Evolutionary conservation across 92 coral and sea anemone species (phyloP), one percentile per base, ranked within the genome.

Genomic region (Phenganax marumi): DNA sequence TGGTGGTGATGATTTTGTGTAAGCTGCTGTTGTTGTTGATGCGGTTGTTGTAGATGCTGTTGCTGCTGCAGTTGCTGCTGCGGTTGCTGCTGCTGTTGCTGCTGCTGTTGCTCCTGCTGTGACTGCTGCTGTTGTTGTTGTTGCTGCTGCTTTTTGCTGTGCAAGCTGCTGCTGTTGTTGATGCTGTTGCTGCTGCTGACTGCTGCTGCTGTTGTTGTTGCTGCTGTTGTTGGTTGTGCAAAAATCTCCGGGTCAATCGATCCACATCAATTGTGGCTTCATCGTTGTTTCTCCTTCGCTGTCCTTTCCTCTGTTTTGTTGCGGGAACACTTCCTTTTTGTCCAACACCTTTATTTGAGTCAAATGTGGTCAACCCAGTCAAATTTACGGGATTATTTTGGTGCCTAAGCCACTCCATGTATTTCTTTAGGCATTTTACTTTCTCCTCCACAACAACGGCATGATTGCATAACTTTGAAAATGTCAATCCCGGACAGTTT

Each of bases 361-460:
- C 80, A 54, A 11, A 61, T 9, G 88, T 85, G 16, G 56, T 81
- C 14, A 85, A 43, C 19, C 18, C 39, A 10, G 88, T 85, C 14
- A 78, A 61, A 62, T 85, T 85, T 11, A 79, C 24, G 9, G 60
- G 61, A 12, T 13, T n/a, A 5, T 11, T 53, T 12, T n/a, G n/a
- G 22, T 72, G 48, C 39, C 57, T 66, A 0, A 53, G 14, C 88
- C 85, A 85, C 5, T 53, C 63, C 22, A 79, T 13, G 53, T 68
- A 85, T 6, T 12, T 48, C n/a, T 68, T n/a, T 47, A 85, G 69
- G 39, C 48, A 12, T 6, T 49, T 26, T 3, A 52, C 8, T 57
- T 68, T 85, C 52, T 85, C 85, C 0, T 24, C 88, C 12, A 85
- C 88, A 52, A 85, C 85, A 3, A 85, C 80, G 11, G 85, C 55